These are phyloP conservation scores for Tigriopus californicus DNA, from an alignment of 2,888 invertebrate species.

Conservation along the genomic window DNA sequence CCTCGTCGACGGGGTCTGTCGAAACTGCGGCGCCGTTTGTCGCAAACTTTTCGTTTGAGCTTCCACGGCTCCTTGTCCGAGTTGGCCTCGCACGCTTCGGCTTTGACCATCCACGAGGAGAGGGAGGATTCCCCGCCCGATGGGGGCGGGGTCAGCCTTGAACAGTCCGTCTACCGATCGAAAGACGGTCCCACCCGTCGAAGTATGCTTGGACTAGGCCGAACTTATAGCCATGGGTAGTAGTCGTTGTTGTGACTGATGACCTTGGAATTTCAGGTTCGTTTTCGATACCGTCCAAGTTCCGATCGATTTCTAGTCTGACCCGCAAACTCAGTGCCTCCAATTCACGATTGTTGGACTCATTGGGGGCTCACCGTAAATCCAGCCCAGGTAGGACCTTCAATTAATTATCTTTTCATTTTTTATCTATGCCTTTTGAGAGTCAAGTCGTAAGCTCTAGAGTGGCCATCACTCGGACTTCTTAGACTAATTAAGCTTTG, in stretches of 20 bases:
- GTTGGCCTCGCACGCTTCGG: background rate
- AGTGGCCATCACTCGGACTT: no score
- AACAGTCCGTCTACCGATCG: background rate
- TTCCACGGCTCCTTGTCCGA: conserved; percentile 23
- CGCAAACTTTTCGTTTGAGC: conserved; percentile 25
- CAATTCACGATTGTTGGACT: background rate
- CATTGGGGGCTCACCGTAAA: no score
- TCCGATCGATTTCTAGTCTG: conserved; percentile 1
- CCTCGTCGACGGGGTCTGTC: conserved; percentile 7
- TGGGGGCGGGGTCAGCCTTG: background rate
- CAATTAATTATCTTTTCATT: no score
- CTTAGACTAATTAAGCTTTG: no score
- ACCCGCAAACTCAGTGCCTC: conserved; percentile 8
- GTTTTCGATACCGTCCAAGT: background rate
- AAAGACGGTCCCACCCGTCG: background rate
- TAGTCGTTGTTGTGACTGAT: no score
- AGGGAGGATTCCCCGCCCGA: background rate
- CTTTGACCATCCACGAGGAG: no score
- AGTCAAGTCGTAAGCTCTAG: no score
- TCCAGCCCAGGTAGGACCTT: no score
- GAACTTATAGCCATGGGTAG: no score
- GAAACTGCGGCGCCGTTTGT: conserved; percentile 24
- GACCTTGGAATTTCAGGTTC: no score
- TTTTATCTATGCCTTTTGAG: no score
- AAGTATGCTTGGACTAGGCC: no score